Evolutionary conservation across 2,113 vertebrate species (phyloP).

Genomic region (Columba janthina): DNA sequence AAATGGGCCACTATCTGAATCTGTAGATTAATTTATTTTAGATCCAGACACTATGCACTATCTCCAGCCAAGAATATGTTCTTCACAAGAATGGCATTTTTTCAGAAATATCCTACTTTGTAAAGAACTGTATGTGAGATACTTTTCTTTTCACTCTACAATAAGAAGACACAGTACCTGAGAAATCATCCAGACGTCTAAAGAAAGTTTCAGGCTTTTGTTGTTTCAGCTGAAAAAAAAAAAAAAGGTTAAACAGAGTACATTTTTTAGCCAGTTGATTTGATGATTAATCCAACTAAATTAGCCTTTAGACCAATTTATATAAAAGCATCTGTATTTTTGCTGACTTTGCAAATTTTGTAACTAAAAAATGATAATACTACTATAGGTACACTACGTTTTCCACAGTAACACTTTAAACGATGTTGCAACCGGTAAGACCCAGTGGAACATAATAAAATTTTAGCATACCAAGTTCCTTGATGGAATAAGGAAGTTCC

Average conservation of each 20-base stretch:
- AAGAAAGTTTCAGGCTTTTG: neutral
- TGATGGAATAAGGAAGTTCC: neutral
- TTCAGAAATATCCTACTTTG: neutral
- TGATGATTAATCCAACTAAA: neutral
- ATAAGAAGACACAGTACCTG: neutral
- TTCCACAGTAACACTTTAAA: neutral
- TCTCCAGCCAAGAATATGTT: neutral
- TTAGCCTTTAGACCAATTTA: neutral
- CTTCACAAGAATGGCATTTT: neutral
- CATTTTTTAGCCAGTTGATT: neutral
- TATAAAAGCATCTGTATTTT: neutral
- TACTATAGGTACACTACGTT: neutral
- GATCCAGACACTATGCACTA: fast-evolving
- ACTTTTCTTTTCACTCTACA: neutral
- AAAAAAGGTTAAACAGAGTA: neutral
- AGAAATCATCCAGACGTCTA: neutral
- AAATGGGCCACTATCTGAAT: neutral
- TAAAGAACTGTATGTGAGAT: neutral
- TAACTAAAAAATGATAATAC: neutral
- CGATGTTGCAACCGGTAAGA: neutral
- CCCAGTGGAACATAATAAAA: neutral
- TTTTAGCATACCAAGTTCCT: neutral
- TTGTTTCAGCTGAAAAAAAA: fast-evolving
- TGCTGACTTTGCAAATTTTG: neutral
- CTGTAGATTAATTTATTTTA: neutral